These are phyloP conservation scores for Prosapia bicincta DNA, from an alignment of 2,888 invertebrate species.

Conservation along the genomic window DNA sequence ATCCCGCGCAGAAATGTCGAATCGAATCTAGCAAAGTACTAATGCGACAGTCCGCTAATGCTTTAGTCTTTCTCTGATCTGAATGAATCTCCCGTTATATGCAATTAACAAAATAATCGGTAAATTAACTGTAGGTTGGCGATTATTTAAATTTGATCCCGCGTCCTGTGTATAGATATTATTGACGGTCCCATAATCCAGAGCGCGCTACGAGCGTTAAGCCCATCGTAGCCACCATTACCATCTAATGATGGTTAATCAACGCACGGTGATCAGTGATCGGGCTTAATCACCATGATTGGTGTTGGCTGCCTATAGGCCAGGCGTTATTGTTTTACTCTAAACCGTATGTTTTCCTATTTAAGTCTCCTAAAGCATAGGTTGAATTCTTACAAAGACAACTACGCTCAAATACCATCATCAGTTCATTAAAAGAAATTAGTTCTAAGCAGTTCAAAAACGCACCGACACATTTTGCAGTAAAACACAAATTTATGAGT, in stretches of 20 bases:
- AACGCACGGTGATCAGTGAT: constrained; percentile 27
- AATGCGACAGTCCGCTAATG: not conserved
- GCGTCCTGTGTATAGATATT: not conserved
- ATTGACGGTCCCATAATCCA: not conserved
- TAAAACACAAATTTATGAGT: too few relatives aligned
- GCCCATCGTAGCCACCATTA: constrained; percentile 16
- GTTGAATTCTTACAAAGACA: too few relatives aligned
- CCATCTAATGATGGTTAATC: constrained; percentile 29
- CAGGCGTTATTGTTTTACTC: too few relatives aligned
- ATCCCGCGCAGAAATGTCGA: too few relatives aligned
- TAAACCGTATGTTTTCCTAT: too few relatives aligned
- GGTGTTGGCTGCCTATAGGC: too few relatives aligned
- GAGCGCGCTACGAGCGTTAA: not conserved
- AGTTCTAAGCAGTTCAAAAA: too few relatives aligned
- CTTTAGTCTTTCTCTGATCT: not conserved
- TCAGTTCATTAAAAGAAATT: too few relatives aligned
- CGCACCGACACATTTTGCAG: too few relatives aligned
- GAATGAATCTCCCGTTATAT: not conserved
- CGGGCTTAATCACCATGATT: constrained; percentile 23
- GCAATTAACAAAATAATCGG: not conserved
- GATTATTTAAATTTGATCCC: not conserved
- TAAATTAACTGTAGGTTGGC: not conserved
- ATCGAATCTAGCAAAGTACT: too few relatives aligned
- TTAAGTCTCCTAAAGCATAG: too few relatives aligned
- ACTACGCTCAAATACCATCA: too few relatives aligned